Base-by-base conservation (phyloP, 1,140 invertebrate genomes). In the Batillaria attramentaria region DNA sequence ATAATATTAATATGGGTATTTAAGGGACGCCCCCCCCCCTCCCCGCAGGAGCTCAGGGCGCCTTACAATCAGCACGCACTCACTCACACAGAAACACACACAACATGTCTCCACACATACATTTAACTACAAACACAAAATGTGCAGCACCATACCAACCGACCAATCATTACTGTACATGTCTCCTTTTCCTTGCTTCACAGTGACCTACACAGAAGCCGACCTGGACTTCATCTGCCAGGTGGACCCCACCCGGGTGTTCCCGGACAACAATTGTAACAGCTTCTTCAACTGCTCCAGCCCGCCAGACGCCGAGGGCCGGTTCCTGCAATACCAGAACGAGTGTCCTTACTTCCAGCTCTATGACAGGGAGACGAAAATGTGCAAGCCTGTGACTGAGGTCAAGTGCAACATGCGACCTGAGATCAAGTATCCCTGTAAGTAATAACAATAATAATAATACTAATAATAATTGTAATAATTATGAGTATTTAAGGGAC, bases 221-320 rank as follows among this genome's bases (percentile, higher is more conserved):
- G 20, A 60, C 20, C 57, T 60, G 57, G 57, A 8, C 6, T 28
- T 60, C 20, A 60, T 60, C 8, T 60, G 57, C 57, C 24, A n/a
- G 20, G 20, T 60, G 57, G 5, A 10, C 57, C 57, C 57, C 8
- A 60, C 24, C 57, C 6, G 24, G 8, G 31, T 60, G 20, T n/a
- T 60, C 57, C 8, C 20, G 6, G 5, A 20, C 57, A 60, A 60
- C 57, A 24, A 6, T 5, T 60, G 57, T 28, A 60, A 60, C 57
- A 10, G 6, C 57, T 60, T 60, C 57, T 60, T n/a, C 57, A 60
- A 60, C 57, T 60, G 57, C 57, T 60, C 57, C 57, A 60, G 24
- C 20, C 8, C 20, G 20, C 20, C 24, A 28, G 57, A 60, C 57
- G 20, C 57, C 6, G 6, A 10, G 57, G 57, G 57, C 57, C 57